These are phyloP conservation scores for Chunga burmeisteri DNA, from an alignment of 2,113 vertebrate species.

Conservation along the genomic window DNA sequence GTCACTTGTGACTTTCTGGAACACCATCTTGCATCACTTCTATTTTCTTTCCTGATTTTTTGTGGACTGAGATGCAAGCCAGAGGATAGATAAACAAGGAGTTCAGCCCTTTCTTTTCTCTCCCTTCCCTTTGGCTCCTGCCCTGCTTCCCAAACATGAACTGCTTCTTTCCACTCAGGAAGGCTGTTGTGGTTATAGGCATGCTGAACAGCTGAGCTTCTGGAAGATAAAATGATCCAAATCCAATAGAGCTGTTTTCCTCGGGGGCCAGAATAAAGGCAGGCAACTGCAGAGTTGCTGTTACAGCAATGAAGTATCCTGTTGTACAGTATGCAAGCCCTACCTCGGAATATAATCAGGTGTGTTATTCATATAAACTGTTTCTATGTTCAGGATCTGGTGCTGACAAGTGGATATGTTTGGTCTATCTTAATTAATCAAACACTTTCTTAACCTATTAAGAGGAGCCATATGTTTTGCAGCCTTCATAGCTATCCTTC, in stretches of 20 bases:
- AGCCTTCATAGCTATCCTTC: neutral
- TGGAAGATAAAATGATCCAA: neutral
- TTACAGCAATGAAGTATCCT: neutral
- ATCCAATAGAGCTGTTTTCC: neutral
- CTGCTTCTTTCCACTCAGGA: neutral
- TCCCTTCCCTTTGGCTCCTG: neutral
- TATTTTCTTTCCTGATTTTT: neutral
- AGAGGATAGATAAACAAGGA: neutral
- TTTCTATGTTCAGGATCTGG: neutral
- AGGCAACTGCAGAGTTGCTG: neutral
- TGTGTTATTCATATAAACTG: neutral
- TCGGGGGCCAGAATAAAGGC: neutral
- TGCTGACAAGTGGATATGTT: neutral
- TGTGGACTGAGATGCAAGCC: neutral
- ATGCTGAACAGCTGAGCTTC: neutral
- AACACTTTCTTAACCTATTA: neutral
- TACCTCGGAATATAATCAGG: neutral
- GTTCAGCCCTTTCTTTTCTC: neutral
- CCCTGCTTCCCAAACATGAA: neutral
- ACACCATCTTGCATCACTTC: neutral
- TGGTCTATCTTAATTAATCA: neutral
- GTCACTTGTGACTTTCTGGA: neutral
- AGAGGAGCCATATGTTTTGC: neutral
- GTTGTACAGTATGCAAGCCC: neutral
- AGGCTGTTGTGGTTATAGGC: neutral